These are phyloP conservation scores for Hedya salicella DNA, from an alignment of 2,888 invertebrate genomes.

Conservation along the genomic window DNA sequence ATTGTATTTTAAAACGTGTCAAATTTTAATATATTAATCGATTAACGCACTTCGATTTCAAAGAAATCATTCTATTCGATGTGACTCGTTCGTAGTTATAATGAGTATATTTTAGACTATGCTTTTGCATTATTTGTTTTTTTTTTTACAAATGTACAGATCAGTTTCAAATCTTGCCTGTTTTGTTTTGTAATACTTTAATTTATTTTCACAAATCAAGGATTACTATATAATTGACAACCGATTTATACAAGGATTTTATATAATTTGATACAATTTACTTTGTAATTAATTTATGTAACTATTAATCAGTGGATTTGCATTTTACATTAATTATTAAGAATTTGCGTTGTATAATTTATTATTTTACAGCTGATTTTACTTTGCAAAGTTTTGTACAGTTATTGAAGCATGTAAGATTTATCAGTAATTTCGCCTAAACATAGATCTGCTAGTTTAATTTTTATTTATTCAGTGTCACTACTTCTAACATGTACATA, in stretches of 20 bases:
- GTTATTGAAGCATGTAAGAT: constrained; percentile 45
- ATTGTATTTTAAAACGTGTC: constrained; percentile 50
- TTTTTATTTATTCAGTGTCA: constrained; percentile 53
- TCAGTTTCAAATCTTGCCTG: constrained; percentile 73
- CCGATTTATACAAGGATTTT: constrained; percentile 28
- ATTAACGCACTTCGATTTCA: constrained; percentile 67
- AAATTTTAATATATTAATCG: constrained; percentile 58
- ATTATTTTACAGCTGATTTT: constrained; percentile 74
- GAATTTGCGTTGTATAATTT: constrained; percentile 78
- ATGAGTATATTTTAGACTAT: constrained; percentile 52
- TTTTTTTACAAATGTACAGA: constrained; percentile 40
- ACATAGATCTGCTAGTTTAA: constrained; percentile 80
- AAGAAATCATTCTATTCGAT: constrained; percentile 65
- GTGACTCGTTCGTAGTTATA: constrained; percentile 52
- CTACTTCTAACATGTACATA: constrained; percentile 49
- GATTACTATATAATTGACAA: constrained; percentile 31
- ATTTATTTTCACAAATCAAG: constrained; percentile 53
- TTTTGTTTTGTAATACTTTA: constrained; percentile 51
- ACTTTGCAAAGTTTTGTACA: constrained; percentile 72
- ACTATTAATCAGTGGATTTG: constrained; percentile 50
- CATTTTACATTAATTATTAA: constrained; percentile 60
- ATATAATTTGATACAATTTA: constrained; percentile 31
- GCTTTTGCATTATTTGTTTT: constrained; percentile 40
- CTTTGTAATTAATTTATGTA: constrained; percentile 48
- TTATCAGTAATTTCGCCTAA: constrained; percentile 15